Percentiles rank a stretch among this genome's conserved stretches.
Conservation (phyloP, 1,140 invertebrate species). For the Drosophila kurseongensis region DNA sequence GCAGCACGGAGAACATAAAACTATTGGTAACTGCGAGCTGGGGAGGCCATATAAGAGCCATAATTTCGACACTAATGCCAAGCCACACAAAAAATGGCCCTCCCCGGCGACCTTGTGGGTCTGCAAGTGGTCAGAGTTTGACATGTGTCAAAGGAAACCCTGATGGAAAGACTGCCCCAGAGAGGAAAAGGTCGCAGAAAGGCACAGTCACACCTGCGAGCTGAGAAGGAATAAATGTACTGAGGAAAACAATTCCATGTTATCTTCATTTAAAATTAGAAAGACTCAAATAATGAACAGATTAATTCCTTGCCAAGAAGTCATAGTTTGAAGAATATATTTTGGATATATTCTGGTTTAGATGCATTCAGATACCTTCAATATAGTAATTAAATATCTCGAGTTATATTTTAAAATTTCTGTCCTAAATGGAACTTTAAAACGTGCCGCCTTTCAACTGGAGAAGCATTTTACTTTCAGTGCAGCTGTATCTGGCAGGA, state of each 20-base stretch:
- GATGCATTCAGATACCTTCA: too few relatives aligned
- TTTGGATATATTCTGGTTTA: too few relatives aligned
- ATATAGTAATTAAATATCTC: too few relatives aligned
- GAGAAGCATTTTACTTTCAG: not conserved
- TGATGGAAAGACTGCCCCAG: conserved; percentile 32
- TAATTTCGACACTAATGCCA: conserved; percentile 73
- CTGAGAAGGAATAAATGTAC: not conserved
- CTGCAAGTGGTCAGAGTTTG: conserved; percentile 62
- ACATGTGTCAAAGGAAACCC: conserved; percentile 64
- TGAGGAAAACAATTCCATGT: not conserved
- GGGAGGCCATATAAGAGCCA: conserved; percentile 53
- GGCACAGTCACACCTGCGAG: conserved; percentile 50
- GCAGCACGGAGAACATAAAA: conserved; percentile 44
- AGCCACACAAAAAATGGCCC: conserved; percentile 47
- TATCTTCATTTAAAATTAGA: not conserved
- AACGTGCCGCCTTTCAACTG: too few relatives aligned
- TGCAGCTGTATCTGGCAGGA: not conserved
- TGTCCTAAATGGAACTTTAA: too few relatives aligned
- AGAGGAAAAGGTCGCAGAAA: too few relatives aligned
- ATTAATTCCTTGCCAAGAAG: too few relatives aligned
- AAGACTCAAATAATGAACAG: too few relatives aligned
- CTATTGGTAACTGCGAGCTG: conserved; percentile 49
- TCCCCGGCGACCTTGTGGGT: conserved; percentile 57
- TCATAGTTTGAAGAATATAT: too few relatives aligned
- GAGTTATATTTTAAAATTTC: too few relatives aligned